Evolutionary conservation across 1,140 invertebrate species (phyloP).

Genomic region (Heliconius eleuchia): DNA sequence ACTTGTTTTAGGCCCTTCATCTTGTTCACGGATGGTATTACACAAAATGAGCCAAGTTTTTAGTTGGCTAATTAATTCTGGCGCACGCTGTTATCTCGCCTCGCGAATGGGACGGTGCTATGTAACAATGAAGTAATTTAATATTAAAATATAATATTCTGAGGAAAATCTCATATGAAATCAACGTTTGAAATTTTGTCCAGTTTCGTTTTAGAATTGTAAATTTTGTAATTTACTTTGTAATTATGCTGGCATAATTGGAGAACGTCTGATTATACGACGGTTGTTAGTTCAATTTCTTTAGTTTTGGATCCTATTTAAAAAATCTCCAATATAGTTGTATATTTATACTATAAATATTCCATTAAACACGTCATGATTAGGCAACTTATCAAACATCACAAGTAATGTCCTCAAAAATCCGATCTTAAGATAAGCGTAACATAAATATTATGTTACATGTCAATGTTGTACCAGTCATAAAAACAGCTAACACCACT

Average conservation of each 20-base stretch:
- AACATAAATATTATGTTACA: too few relatives aligned
- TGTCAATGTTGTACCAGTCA: too few relatives aligned
- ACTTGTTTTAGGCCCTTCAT: constrained; percentile 33
- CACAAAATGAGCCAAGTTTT: constrained; percentile 64
- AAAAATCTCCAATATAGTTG: too few relatives aligned
- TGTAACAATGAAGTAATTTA: constrained; percentile 32
- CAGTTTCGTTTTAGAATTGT: not conserved
- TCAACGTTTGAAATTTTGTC: constrained; percentile 7
- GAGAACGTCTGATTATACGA: not conserved
- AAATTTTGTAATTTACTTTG: not conserved
- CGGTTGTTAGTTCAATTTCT: not conserved
- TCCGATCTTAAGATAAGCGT: too few relatives aligned
- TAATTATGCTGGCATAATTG: not conserved
- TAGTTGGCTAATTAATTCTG: constrained; percentile 70
- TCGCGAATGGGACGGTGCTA: constrained; percentile 40
- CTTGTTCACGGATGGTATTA: constrained; percentile 43
- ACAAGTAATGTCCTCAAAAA: too few relatives aligned
- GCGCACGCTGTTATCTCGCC: constrained; percentile 57
- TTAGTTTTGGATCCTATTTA: too few relatives aligned
- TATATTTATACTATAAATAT: too few relatives aligned
- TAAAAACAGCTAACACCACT: too few relatives aligned
- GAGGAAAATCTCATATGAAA: not conserved
- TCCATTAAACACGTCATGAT: too few relatives aligned
- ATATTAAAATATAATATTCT: constrained; percentile 15
- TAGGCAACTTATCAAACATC: too few relatives aligned